Evolutionary conservation across 1,140 invertebrate species (phyloP), one percentile per base, ranked within the genome.

Genomic region (Aphis craccivora): DNA sequence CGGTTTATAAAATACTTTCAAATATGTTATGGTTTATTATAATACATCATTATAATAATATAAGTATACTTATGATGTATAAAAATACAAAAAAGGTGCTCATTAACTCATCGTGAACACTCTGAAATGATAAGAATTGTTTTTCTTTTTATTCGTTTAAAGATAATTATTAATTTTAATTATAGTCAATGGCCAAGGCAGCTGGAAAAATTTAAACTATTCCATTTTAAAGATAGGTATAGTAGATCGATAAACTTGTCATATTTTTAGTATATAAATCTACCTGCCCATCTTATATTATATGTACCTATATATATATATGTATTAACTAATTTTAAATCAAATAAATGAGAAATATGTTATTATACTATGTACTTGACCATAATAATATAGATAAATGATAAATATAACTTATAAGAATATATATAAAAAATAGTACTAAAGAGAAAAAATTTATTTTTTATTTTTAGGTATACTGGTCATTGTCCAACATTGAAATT

Each of bases 401-500:
- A 45, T 37, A 83, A 40, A 83, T 22, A 25, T 84, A 48, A 48
- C 14, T 48, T 0, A 48, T 18, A n/a, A 67, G 60, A 67, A 67
- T n/a, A 67, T 67, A n/a, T 14, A 67, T 67, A 67, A 43, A 84
- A 43, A 25, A 37, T 83, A 37, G 35, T 83, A 83, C 37, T 23
- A 76, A 76, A 76, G n/a, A 83, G 23, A 40, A 84, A 22, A 43
- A 84, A 5, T 18, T 87, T 2, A 43, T 93, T 90, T 91, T 60
- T 9, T 48, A 43, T 83, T 95, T 95, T 89, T 95, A 97, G 97
- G 93, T 97, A 97, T 94, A 97, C 97, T 7, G 97, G 97, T n/a
- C 97, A 97, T 94, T 97, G 97, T 95, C 97, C 97, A 76, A 96
- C 97, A 60, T 95, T 97, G 43, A 97, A 97, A 94, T 97, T 97